These are phyloP conservation scores for Denticeps clupeoides DNA, from an alignment of 2,797 vertebrate species.

Conservation along the genomic window DNA sequence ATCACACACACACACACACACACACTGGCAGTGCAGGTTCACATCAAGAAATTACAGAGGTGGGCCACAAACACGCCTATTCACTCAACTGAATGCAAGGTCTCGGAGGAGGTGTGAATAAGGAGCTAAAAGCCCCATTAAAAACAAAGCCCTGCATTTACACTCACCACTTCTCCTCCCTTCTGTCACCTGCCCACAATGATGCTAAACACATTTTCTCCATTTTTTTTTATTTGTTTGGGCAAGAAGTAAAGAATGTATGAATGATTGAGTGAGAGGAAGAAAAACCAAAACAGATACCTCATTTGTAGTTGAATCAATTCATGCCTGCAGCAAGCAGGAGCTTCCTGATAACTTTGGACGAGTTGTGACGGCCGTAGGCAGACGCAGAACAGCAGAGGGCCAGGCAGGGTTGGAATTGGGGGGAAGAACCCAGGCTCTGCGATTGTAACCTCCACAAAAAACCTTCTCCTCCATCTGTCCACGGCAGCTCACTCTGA, in stretches of 20 bases:
- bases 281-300: slow-evolving; percentile 15
- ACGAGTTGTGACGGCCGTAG: slow-evolving; percentile 51
- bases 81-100: too few species aligned
- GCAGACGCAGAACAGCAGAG: too few species aligned
- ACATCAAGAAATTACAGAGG: neutral
- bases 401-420: too few species aligned
- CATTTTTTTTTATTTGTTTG: too few species aligned
- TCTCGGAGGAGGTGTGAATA: neutral
- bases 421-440: too few species aligned
- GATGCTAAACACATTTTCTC: too few species aligned
- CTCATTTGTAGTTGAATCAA: slow-evolving; percentile 56
- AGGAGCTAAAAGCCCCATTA: neutral
- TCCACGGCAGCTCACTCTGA: neutral
- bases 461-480: neutral
- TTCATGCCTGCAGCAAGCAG: slow-evolving; percentile 61
- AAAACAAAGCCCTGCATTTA: too few species aligned
- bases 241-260: slow-evolving; percentile 5
- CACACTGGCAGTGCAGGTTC: neutral
- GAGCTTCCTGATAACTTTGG: slow-evolving; percentile 45
- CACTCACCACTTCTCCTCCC: too few species aligned
- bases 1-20: neutral
- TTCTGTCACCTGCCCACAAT: too few species aligned
- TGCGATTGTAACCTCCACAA: too few species aligned
- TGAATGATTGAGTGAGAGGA: slow-evolving; percentile 7
- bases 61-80: too few species aligned